These are phyloP conservation scores for Drosophila nigritarsus DNA, from an alignment of 2,888 invertebrate species.

Conservation along the genomic window DNA sequence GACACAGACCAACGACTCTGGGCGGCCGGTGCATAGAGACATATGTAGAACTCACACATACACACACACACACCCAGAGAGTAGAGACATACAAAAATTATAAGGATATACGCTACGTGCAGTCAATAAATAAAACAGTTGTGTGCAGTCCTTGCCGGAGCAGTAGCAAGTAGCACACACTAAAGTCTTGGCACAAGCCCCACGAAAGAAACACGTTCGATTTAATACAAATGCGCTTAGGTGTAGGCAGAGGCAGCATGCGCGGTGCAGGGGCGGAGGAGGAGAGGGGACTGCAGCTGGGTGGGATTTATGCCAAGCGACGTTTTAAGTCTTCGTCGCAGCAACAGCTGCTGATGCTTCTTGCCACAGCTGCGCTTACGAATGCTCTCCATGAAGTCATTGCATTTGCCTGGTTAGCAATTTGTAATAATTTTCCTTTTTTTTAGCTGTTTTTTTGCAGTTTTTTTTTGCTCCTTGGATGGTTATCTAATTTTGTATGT, in stretches of 20 bases:
- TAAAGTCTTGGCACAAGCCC: constrained; percentile 43
- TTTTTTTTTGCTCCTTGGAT: neutral
- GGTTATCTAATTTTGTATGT: constrained; percentile 49
- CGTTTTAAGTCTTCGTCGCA: constrained; percentile 70
- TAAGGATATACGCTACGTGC: constrained; percentile 78
- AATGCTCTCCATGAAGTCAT: constrained; percentile 65
- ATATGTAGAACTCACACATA: constrained; percentile 58
- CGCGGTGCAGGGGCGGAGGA: neutral
- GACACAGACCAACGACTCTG: constrained; percentile 50
- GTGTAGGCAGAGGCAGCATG: constrained; percentile 23
- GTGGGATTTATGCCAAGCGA: constrained; percentile 65
- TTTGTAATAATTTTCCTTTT: constrained; percentile 52
- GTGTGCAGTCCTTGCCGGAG: constrained; percentile 54
- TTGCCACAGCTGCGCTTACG: constrained; percentile 70
- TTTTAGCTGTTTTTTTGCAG: neutral
- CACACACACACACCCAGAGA: constrained; percentile 8
- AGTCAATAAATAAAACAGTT: constrained; percentile 81
- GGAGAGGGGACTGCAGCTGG: constrained; percentile 29
- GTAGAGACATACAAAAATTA: constrained; percentile 75
- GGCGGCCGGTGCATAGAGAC: constrained; percentile 46
- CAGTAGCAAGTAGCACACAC: constrained; percentile 26
- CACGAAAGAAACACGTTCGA: constrained; percentile 72
- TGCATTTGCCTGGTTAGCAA: constrained; percentile 66
- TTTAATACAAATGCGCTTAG: constrained; percentile 76
- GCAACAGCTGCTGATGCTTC: constrained; percentile 66